Evolutionary conservation across 1,140 invertebrate species (phyloP).

Genomic region (Orius insidiosus): DNA sequence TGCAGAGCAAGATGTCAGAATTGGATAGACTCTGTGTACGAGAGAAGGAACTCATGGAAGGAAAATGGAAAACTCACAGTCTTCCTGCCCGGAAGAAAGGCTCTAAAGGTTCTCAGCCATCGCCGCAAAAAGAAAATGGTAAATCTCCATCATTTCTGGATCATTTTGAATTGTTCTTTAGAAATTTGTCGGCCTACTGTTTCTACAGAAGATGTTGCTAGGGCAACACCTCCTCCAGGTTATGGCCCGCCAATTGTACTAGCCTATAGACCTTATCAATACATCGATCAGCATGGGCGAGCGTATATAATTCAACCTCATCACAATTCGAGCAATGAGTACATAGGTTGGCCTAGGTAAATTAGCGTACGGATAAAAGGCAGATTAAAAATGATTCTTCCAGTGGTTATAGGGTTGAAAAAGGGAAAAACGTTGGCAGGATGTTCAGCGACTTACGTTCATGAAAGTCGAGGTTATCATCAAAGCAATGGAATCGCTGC

Average conservation of each 20-base stretch:
- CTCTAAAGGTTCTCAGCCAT: conserved; percentile 23
- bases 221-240: conserved; percentile 29
- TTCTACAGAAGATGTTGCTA: conserved; percentile 51
- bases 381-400: not conserved
- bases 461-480: conserved; percentile 24
- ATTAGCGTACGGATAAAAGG: not conserved
- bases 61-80: conserved; percentile 75
- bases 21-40: conserved; percentile 63
- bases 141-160: too few relatives aligned
- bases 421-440: conserved; percentile 4
- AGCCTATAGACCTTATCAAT: conserved; percentile 36
- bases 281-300: conserved; percentile 45
- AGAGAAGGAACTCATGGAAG: conserved; percentile 64
- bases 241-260: conserved; percentile 34
- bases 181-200: conserved; percentile 37
- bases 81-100: conserved; percentile 61
- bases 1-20: conserved; percentile 74
- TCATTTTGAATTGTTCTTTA: not conserved
- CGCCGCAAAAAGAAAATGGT: conserved; percentile 12
- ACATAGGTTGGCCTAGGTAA: conserved; percentile 19
- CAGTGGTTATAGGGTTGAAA: conserved; percentile 10
- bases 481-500: conserved; percentile 28
- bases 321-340: conserved; percentile 14
- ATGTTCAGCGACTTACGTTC: conserved; percentile 7
- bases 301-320: conserved; percentile 37